Base-by-base conservation (phyloP, 2,797 vertebrate species). In the Eulemur albifrons region DNA sequence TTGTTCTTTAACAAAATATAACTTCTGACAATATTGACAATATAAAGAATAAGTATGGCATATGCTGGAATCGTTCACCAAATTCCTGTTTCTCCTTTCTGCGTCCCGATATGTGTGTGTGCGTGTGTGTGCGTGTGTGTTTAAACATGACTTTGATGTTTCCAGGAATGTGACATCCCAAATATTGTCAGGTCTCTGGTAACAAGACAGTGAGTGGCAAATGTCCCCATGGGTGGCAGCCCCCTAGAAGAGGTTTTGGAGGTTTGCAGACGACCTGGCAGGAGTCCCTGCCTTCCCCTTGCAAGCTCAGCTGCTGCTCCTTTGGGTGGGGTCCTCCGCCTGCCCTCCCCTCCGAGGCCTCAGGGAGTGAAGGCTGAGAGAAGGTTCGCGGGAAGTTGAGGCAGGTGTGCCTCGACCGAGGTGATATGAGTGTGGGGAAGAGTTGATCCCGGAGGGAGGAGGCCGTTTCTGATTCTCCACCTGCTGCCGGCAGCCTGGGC, bases 401-500 rank as follows among this genome's bases (percentile, higher is more conserved):
- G 69, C 30, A 23, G 7, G 3, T 27, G 4, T 48, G 61, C 27
- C 8, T 43, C 70, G 40, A 50, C 38, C 6, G 69, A 76, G 76
- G 52, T 32, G 57, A 4, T 12, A 9, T 21, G 48, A 38, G 27
- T 1, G 0, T 20, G n/a, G 65, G 17, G 38, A 27, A 15, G 18
- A 30, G 23, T 30, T 30, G 6, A 1, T 70, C 57, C 2, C 10
- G 2, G 43, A 30, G 25, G 10, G 27, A 61, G 48, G 40, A 61
- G 21, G 5, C 67, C 23, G 11, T 15, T 43, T 81, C n/a, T 18
- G 1, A 21, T 4, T 5, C 10, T 65, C 6, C 0, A 11, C 32
- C 59, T 35, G 43, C 13, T 40, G 14, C 6, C 25, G 4, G 8
- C 17, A 25, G 11, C 15, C 20, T 87, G 30, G 40, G 45, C 8